Conservation (phyloP, 2,113 vertebrate genomes). For the Austrofundulus limnaeus region DNA sequence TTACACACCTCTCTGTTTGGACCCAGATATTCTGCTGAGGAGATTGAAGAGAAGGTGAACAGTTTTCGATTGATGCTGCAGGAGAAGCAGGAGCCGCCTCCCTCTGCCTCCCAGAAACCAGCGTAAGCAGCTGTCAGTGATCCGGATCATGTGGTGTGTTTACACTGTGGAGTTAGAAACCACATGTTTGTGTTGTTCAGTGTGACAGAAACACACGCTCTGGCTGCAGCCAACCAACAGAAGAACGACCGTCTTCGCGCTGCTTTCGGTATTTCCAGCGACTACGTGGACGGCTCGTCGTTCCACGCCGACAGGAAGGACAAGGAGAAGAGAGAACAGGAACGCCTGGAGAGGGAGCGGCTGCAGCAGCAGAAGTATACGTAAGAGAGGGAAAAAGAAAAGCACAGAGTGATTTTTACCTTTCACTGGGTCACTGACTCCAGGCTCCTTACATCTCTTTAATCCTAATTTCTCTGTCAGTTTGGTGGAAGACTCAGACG, state of each 20-base stretch:
- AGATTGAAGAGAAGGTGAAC: conserved; percentile 92
- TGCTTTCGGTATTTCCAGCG: conserved; percentile 88
- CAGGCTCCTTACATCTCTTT: background rate
- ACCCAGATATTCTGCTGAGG: conserved; percentile 86
- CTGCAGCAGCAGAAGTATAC: conserved; percentile 76
- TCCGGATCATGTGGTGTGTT: too few relatives aligned
- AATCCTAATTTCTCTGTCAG: conserved; percentile 55
- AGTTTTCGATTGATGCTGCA: conserved; percentile 92
- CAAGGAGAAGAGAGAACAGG: conserved; percentile 80
- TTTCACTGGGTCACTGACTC: too few relatives aligned
- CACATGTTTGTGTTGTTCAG: conserved; percentile 52
- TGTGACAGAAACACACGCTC: conserved; percentile 88
- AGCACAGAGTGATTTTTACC: background rate
- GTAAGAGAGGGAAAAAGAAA: conserved; percentile 59
- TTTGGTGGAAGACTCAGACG: conserved; percentile 83
- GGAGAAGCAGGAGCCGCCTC: conserved; percentile 85
- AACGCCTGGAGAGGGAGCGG: conserved; percentile 78
- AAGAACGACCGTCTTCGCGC: conserved; percentile 89
- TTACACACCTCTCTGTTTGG: too few relatives aligned
- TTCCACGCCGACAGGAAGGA: conserved; percentile 89
- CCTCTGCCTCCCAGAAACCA: conserved; percentile 69
- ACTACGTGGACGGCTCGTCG: conserved; percentile 90
- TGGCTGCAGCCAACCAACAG: conserved; percentile 91
- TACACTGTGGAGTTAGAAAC: too few relatives aligned
- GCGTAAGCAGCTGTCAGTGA: too few relatives aligned